Evolutionary conservation across 1,140 invertebrate species (phyloP), one percentile per base, ranked within the genome.

Genomic region (Solenopsis fugax): DNA sequence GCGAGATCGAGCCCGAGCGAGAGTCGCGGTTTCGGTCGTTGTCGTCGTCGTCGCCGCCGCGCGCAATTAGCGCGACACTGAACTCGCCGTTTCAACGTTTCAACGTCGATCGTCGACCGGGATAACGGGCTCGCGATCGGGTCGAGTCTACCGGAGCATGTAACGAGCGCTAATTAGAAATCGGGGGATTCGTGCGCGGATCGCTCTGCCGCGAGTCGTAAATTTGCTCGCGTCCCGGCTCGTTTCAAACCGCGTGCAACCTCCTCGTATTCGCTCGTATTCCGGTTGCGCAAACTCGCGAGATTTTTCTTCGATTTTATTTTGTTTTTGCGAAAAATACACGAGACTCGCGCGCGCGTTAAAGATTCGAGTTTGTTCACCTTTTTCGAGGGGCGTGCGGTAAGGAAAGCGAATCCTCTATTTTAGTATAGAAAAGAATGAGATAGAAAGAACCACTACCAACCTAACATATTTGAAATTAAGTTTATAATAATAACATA

Each of bases 131-230:
- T 21, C 67, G 78, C 67, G 78, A 48, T 84, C 69, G 4, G 2
- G 54, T 73, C 69, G 29, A 52, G 29, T 41, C 34, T 54, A 45
- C 21, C 67, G 69, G 41, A 18, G 67, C 80, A 52, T 73, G 54
- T 84, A 73, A 84, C 58, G 54, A 72, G 41, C 54, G 80, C 24
- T 84, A 84, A 84, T 84, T 84, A 73, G 80, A 73, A 84, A 84
- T 73, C 54, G 21, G 18, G 13, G 50, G 54, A 73, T 84, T 50
- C 69, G 80, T 41, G n/a, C 67, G 50, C 58, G 54, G 52, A 84
- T 84, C 41, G 65, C 50, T 2, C 18, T n/a, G 78, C 18, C 52
- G 54, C n/a, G 54, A 71, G 29, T 84, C 80, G 48, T 84, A 73
- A 72, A 45, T 45, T 60, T 37, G 50, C 12, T 21, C 18, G 78